A percentile compares a stretch with the other conserved stretches of the same genome.
phyloP scores from a whole-genome alignment of 2,888 invertebrate species.

The Lissonota sp. region DNA sequence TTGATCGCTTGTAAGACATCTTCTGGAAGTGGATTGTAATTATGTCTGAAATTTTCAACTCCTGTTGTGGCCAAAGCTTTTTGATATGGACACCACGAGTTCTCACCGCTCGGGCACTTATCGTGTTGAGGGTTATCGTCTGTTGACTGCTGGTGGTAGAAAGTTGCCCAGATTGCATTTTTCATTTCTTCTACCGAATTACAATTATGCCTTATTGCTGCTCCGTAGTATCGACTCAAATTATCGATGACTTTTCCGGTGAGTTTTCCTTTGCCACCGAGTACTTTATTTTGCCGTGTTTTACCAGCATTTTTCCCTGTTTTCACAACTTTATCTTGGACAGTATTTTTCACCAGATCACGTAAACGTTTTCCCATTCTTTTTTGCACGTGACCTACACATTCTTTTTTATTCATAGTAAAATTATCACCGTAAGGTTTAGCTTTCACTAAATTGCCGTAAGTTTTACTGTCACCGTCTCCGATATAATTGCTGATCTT shows the following conservation, averaged over 20 bases:
- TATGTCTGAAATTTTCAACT: no score
- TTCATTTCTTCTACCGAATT: constrained; percentile 52
- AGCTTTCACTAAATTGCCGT: constrained; percentile 42
- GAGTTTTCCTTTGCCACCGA: constrained; percentile 69
- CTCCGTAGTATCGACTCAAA: constrained; percentile 60
- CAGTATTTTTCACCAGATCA: constrained; percentile 64
- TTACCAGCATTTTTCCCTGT: no score
- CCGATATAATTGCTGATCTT: constrained; percentile 48
- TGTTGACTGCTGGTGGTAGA: constrained; percentile 56
- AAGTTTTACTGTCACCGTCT: constrained; percentile 55
- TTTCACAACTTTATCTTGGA: constrained; percentile 34
- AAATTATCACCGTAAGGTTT: no score
- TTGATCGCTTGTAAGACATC: constrained; percentile 70
- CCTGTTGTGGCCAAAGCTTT: no score
- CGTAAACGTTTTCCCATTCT: constrained; percentile 67
- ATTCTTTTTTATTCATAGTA: no score
- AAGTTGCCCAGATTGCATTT: constrained; percentile 62
- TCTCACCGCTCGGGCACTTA: no score
- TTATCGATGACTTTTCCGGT: constrained; percentile 70
- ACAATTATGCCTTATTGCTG: constrained; percentile 57
- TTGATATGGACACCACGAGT: no score
- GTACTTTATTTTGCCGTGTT: no score
- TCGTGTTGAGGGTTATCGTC: constrained; percentile 59
- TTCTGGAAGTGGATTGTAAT: no score
- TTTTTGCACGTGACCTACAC: no score